A percentile compares a stretch with the other conserved stretches of the same genome.
These are phyloP conservation scores for Knipowitschia caucasica DNA, from an alignment of 2,797 vertebrate species.

Conservation along the genomic window DNA sequence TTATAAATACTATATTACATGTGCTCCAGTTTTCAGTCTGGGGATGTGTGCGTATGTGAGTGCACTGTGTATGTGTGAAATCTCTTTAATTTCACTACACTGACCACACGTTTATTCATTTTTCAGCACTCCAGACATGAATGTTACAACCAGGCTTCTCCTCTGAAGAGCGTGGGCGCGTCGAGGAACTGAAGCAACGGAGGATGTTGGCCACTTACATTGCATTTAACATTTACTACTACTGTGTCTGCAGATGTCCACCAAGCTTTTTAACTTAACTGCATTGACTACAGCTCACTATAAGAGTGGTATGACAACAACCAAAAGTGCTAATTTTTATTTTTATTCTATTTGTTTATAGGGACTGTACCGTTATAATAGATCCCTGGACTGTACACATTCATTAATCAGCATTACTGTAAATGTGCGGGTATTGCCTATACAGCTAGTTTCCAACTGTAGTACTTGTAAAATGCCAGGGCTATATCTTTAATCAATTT, in stretches of 20 bases:
- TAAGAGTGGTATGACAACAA: too few relatives aligned
- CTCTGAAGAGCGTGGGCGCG: constrained; percentile 23
- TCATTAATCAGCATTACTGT: too few relatives aligned
- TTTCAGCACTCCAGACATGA: constrained; percentile 39
- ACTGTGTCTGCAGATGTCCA: neutral
- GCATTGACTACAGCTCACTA: too few relatives aligned
- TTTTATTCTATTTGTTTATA: too few relatives aligned
- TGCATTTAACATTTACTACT: neutral
- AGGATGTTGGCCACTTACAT: neutral
- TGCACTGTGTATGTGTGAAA: constrained; percentile 36
- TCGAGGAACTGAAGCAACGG: constrained; percentile 7
- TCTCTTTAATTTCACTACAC: constrained; percentile 51
- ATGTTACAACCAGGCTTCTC: constrained; percentile 42
- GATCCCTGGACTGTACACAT: too few relatives aligned
- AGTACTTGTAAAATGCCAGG: too few relatives aligned
- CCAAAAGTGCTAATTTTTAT: too few relatives aligned
- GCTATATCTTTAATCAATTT: too few relatives aligned
- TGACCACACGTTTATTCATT: constrained; percentile 34
- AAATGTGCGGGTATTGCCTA: too few relatives aligned
- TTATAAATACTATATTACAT: constrained; percentile 58
- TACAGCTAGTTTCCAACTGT: too few relatives aligned
- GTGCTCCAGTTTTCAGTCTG: constrained; percentile 29
- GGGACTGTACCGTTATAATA: too few relatives aligned
- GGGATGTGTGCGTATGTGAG: constrained; percentile 5
- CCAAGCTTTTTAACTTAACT: constrained; percentile 4